These are phyloP conservation scores for Lepeophtheirus salmonis DNA, from an alignment of 1,140 invertebrate species.

Conservation along the genomic window DNA sequence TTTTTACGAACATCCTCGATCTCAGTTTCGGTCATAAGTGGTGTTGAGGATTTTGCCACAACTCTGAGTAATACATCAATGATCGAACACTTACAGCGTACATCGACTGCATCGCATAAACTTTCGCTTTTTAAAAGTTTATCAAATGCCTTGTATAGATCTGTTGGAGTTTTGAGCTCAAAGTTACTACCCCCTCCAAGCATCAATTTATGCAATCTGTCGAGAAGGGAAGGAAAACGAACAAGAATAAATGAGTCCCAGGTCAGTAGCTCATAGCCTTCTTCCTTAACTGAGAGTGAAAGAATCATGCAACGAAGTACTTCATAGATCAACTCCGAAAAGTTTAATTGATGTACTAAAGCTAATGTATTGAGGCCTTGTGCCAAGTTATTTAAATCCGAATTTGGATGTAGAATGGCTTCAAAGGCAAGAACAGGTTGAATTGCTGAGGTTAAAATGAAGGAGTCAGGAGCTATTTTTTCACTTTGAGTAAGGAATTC, in stretches of 20 bases:
- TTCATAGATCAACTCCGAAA: neutral
- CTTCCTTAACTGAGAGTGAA: neutral
- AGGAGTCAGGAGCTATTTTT: no score
- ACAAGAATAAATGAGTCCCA: neutral
- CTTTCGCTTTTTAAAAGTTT: neutral
- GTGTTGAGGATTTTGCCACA: neutral
- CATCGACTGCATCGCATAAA: neutral
- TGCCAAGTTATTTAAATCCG: neutral
- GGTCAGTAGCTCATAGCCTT: neutral
- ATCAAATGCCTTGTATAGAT: constrained; percentile 6
- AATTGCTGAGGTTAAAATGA: no score
- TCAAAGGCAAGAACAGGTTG: constrained; percentile 5
- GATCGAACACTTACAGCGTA: neutral
- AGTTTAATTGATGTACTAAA: neutral
- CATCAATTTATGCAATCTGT: neutral
- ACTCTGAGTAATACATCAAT: neutral
- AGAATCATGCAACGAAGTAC: neutral
- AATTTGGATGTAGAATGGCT: neutral
- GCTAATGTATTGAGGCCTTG: neutral
- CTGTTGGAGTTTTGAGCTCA: neutral
- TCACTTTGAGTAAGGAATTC: no score
- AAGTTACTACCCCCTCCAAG: neutral
- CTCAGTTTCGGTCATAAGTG: constrained; percentile 7
- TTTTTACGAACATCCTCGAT: neutral
- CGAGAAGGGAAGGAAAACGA: neutral